Evolutionary conservation across 53 echinoderm and acorn worm genomes (phyloP).

Genomic region (Crossaster papposus): DNA sequence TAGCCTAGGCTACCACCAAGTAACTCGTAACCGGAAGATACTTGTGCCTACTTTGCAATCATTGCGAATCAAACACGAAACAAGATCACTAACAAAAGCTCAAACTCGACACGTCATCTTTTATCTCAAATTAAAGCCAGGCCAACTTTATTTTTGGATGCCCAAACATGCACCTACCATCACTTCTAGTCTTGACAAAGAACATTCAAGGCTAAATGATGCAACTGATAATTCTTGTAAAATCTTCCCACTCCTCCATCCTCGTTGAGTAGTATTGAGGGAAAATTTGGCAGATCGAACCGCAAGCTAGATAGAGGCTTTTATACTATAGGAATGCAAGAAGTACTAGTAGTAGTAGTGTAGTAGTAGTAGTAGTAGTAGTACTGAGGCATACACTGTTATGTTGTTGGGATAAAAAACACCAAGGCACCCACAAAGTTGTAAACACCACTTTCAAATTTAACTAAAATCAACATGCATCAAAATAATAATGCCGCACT

Average conservation of each 20-base stretch:
- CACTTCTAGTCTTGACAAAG: background rate
- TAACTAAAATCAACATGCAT: no score
- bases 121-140: background rate
- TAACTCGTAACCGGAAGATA: slow-evolving; percentile 9
- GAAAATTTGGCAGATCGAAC: no score
- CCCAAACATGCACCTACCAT: background rate
- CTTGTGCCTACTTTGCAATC: background rate
- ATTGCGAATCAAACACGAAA: slow-evolving; percentile 48
- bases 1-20: no score
- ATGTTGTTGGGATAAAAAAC: no score
- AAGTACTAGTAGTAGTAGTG: no score
- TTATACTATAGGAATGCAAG: no score
- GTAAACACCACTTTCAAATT: no score
- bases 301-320: no score
- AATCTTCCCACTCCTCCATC: background rate
- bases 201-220: background rate
- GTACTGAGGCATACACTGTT: no score
- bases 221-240: background rate
- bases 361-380: no score
- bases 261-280: background rate
- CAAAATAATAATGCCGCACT: no score
- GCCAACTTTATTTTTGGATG: background rate
- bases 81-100: slow-evolving; percentile 2
- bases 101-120: background rate
- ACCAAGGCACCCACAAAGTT: no score